Evolutionary conservation across 1,140 invertebrate genomes (phyloP), one percentile per base, ranked within the genome.

Genomic region (Magallana ariakensis): DNA sequence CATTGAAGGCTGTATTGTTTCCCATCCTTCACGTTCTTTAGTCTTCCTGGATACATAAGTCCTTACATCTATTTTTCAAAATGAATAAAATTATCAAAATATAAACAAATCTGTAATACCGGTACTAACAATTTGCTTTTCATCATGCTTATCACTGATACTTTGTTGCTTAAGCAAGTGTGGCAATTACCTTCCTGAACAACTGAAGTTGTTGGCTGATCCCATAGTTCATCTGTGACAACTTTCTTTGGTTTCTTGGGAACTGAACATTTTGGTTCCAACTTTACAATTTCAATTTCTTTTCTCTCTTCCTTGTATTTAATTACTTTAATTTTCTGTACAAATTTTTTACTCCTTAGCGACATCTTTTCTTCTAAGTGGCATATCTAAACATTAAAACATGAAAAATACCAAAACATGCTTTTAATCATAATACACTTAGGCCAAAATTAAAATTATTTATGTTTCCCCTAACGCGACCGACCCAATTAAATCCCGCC

Each of bases 71-170:
- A 46, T 85, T 83, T 13, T 85, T 70, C 83, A 87, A 85, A 16
- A 83, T 85, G 19, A 87, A n/a, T n/a, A n/a, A n/a, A 80, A 60
- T 87, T 83, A 58, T 80, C 66, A 85, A 87, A 80, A 60, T 70
- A 70, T 70, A 9, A 19, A 19, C 10, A 70, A 70, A n/a, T 22
- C 11, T 70, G 62, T 22, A 70, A n/a, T 66, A 66, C n/a, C 7
- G 3, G n/a, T n/a, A 22, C 10, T 8, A 70, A 10, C 16, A 70
- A 6, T 22, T 70, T 22, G 62, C 16, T 70, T 70, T 22, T 22
- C 62, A 70, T 70, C n/a, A 70, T 46, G 33, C 33, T 46, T 46
- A 46, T 46, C 33, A 46, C 33, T 46, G 33, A 46, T 46, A 46
- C 33, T 46, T 3, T 46, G 33, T 46, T 46, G 33, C 33, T 46